A percentile compares a stretch with the other conserved stretches of the same genome.
Conservation (phyloP, 2,888 invertebrate genomes). For the Helobdella robusta region DNA sequence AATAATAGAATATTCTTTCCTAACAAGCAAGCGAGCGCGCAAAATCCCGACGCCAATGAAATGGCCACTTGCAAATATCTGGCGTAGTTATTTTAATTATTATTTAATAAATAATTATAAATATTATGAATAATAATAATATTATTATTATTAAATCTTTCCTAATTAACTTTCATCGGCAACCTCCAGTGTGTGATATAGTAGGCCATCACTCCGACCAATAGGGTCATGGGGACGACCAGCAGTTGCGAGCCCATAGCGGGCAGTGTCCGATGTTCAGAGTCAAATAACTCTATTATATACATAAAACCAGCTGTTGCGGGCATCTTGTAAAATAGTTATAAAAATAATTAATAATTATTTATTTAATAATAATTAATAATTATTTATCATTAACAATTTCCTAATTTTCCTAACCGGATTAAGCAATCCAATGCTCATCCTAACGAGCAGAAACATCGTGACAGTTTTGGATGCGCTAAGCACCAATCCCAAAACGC, state of each 20-base stretch:
- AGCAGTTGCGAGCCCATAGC: slow-evolving; percentile 29
- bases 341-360: background rate
- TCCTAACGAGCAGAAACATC: slow-evolving; percentile 25
- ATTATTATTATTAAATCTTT: no score
- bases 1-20: no score
- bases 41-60: no score
- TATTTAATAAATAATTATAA: no score
- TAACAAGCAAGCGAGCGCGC: no score
- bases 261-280: slow-evolving; percentile 27
- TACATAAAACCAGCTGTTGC: slow-evolving; percentile 26
- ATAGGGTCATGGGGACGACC: slow-evolving; percentile 28
- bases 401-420: slow-evolving; percentile 19
- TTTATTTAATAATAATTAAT: background rate
- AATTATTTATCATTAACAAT: background rate
- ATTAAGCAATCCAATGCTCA: slow-evolving; percentile 19
- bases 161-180: no score
- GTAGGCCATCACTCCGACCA: slow-evolving; percentile 29
- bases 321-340: slow-evolving; percentile 9
- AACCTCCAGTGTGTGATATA: slow-evolving; percentile 31
- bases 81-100: no score
- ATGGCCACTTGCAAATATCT: no score
- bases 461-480: slow-evolving; percentile 28
- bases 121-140: no score
- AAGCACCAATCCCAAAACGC: slow-evolving; percentile 15
- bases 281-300: slow-evolving; percentile 33